Percentiles rank a stretch among this genome's conserved stretches.
phyloP scores from a whole-genome alignment of 2,797 vertebrate genomes.

The Phylloscopus collybita region DNA sequence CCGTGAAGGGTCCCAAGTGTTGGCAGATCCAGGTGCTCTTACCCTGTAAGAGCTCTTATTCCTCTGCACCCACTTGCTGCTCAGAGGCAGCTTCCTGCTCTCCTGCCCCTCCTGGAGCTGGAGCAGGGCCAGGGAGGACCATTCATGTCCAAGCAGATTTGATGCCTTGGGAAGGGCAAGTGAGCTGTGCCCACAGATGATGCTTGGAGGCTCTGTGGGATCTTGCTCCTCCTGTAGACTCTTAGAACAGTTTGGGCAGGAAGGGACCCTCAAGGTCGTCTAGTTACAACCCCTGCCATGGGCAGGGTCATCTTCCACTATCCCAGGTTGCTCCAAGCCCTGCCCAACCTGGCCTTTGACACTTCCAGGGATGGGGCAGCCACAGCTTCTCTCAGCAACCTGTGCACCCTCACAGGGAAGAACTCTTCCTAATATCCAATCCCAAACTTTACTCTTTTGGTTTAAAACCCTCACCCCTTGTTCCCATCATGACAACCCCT shows the following conservation, averaged over 20 bases:
- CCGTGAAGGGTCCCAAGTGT: not conserved
- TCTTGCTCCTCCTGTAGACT: not conserved
- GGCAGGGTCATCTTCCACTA: not conserved
- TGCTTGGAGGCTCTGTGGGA: not conserved
- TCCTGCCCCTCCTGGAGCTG: not conserved
- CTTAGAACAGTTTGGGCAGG: not conserved
- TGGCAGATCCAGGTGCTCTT: not conserved
- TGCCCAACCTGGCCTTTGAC: rapidly evolving
- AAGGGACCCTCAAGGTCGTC: not conserved
- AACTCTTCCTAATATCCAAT: not conserved
- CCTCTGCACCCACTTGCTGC: not conserved
- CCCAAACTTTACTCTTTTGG: not conserved
- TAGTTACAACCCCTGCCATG: rapidly evolving
- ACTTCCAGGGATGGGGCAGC: not conserved
- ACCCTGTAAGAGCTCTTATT: not conserved
- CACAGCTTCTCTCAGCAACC: not conserved
- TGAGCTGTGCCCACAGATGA: not conserved
- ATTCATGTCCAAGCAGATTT: not conserved
- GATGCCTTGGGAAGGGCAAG: not conserved
- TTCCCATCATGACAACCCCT: rapidly evolving
- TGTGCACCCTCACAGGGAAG: not conserved
- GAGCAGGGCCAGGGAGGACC: too few species aligned
- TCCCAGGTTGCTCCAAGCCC: not conserved
- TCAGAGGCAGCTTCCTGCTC: not conserved
- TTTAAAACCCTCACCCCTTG: not conserved